Evolutionary conservation across 2,797 vertebrate species (phyloP), one percentile per base, ranked within the genome.

Genomic region (Falco naumanni): DNA sequence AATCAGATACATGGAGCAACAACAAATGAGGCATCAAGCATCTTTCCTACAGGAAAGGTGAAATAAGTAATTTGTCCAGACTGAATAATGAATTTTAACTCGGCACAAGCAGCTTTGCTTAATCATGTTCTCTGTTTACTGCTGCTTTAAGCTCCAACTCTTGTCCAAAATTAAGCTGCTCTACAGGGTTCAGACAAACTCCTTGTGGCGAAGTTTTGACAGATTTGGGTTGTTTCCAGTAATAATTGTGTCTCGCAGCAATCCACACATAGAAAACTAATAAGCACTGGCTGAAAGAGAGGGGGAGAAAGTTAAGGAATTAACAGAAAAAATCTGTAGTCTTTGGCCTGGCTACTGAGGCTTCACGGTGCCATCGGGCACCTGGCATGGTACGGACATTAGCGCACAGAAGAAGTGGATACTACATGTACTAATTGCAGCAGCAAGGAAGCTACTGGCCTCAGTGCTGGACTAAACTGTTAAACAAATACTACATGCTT

Each of bases 1-100:
- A 98, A 98, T 98, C 96, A 93, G 84, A 97, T 80, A 61, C 60
- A 64, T 48, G 80, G 95, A 97, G 95, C 75, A 95, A 72, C 70
- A 89, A 91, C 75, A 60, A 43, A 61, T 1, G 18, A 69, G 77
- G 19, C 45, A 57, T 6, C 28, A 17, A 60, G 68, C 25, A 17
- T 48, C 69, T 50, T 79, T 71, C 85, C 57, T 21, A 63, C 43
- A 85, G 69, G 28, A 85, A 95, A 87, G 65, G 39, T 16, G 28
- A 71, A 56, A 66, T 0, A 77, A 95, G 84, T 87, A 10, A 84
- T 78, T 85, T 93, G 87, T 56, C 87, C 60, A 83, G 88, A 74
- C 87, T 33, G 71, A 95, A 71, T 59, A 95, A 93, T 54, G 80
- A 75, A 76, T 90, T 95, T 90, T 95, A 84, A 90, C 65, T 94